Conservation (phyloP, 2,113 vertebrate species). For the Neofelis nebulosa region DNA sequence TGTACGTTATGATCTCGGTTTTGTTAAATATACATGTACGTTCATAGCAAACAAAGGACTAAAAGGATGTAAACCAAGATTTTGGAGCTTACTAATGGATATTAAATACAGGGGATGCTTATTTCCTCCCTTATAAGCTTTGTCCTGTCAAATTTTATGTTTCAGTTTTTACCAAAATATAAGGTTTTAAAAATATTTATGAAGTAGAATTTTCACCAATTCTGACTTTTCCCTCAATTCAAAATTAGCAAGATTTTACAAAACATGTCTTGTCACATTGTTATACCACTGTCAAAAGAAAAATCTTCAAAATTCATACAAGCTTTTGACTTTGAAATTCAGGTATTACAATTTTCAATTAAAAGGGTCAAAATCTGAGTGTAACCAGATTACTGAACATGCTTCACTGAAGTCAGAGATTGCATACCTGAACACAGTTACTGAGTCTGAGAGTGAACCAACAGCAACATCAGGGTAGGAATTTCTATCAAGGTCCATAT, state of each 20-base stretch:
- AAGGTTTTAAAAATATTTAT: background rate
- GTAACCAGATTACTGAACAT: background rate
- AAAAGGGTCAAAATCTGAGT: background rate
- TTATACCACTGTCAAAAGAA: background rate
- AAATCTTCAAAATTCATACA: slow-evolving; percentile 46
- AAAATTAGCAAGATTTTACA: background rate
- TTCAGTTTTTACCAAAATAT: background rate
- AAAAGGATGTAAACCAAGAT: background rate
- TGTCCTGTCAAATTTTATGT: background rate
- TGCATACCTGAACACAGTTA: slow-evolving; percentile 92
- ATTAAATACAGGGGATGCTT: background rate
- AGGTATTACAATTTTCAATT: background rate
- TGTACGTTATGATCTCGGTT: background rate
- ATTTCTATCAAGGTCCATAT: slow-evolving; percentile 96
- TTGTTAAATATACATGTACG: background rate
- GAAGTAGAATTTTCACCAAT: background rate
- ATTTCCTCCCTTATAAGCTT: background rate
- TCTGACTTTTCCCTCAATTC: slow-evolving; percentile 25
- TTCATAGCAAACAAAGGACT: background rate
- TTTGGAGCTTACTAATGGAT: background rate
- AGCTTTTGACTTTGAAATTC: background rate
- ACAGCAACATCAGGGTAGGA: slow-evolving; percentile 96
- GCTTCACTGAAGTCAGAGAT: background rate
- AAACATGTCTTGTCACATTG: background rate
- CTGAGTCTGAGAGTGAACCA: slow-evolving; percentile 94